Conservation (phyloP, 2,113 vertebrate genomes). For the Nettapus auritus region DNA sequence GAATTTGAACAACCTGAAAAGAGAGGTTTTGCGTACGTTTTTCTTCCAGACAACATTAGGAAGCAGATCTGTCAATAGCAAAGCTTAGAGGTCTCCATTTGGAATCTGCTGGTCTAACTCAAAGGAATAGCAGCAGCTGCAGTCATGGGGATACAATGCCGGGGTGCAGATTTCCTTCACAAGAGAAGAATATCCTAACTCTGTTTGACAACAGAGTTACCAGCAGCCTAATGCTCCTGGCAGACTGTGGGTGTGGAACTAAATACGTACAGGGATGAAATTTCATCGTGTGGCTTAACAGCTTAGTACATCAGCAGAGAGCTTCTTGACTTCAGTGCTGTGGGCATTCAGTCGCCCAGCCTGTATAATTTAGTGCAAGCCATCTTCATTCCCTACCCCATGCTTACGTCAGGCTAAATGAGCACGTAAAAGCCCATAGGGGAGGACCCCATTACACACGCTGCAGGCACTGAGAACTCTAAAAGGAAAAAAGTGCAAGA, state of each 20-base stretch:
- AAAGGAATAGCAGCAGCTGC: background rate
- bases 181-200: background rate
- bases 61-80: background rate
- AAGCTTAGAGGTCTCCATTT: background rate
- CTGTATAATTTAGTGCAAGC: background rate
- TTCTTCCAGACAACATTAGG: background rate
- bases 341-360: background rate
- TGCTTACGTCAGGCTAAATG: background rate
- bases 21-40: accelerated
- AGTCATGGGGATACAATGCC: background rate
- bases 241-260: background rate
- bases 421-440: background rate
- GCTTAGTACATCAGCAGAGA: background rate
- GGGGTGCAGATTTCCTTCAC: background rate
- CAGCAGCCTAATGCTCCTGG: background rate
- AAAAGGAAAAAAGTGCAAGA: background rate
- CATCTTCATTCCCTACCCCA: background rate
- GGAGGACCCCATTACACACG: background rate
- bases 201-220: background rate
- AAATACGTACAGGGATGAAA: slow-evolving; percentile 23
- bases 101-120: background rate
- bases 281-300: slow-evolving; percentile 17
- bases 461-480: background rate
- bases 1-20: background rate
- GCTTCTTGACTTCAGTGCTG: background rate